Base-by-base conservation (phyloP, 1,140 invertebrate species). In the Anoplolepis gracilipes region DNA sequence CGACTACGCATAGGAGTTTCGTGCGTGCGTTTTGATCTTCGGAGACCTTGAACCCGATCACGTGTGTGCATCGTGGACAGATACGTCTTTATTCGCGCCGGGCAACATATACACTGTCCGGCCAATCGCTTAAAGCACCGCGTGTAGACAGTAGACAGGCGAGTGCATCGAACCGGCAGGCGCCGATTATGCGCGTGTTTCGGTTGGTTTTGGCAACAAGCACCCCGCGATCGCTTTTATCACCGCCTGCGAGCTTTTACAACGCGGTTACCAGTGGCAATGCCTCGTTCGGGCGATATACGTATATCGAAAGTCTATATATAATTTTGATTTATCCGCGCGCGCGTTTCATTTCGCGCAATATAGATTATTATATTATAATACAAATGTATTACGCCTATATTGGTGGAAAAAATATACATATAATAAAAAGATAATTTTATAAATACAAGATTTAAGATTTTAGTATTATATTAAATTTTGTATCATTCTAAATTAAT, bases 21-120 rank as follows among this genome's bases (percentile, higher is more conserved):
- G 61, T 65, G 73, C 42, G 81, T 70, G 59, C 81, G 59, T 59
- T 77, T 84, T 59, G 72, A 84, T 84, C 88, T 81, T 88, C 84
- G 84, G 85, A 88, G 91, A 88, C 91, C 91, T 91, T 91, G 91
- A 86, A 82, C 85, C 82, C 79, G 88, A 88, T 89, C 90, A 85
- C 57, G 70, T 88, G 84, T 84, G 76, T 64, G 78, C 81, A 78
- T 46, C 67, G 53, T 82, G 78, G 67, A 73, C 78, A 82, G 78
- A 82, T 70, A 82, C 55, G 53, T 82, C 78, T 82, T 81, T 82
- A 82, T 82, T 72, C 78, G 78, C 65, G 25, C 53, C 78, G 78
- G 36, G 39, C 53, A 42, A 55, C 64, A 11, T 49, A 25, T 8
- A 28, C 7, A n/a, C 16, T 28, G 62, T 49, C 33, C 33, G 30